Base-by-base conservation (phyloP, 1,140 invertebrate genomes). In the Lutraria rhynchaena region DNA sequence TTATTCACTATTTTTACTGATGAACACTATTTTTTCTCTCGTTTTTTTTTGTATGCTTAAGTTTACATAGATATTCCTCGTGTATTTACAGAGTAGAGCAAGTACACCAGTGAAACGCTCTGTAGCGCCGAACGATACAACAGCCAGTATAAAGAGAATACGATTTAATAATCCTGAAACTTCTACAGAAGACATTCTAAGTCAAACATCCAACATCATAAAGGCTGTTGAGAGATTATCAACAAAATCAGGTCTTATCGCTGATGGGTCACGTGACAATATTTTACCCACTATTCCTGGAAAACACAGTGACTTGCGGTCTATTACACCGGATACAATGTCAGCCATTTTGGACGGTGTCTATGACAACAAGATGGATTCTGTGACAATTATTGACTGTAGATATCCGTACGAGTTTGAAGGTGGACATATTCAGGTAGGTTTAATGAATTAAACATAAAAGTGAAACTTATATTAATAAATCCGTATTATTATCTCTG, bases 391-490 rank as follows among this genome's bases (percentile, higher is more conserved):
- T 37, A 91, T 94, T 60, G 93, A 93, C 89, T 93, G 90, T 87
- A 95, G 98, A 1, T 99, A 98, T 92, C 98, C 98, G 0, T 99
- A 99, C 90, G 98, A 99, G 92, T 99, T 93, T 90, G 95, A 97
- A 17, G 98, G 96, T n/a, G 98, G 98, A 0, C 98, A 99, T 90
- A 98, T 99, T 44, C 88, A 92, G 13, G 89, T 90, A 78, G 82
- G 78, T 63, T 51, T n/a, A n/a, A n/a, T n/a, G n/a, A n/a, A n/a
- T n/a, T n/a, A n/a, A n/a, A n/a, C n/a, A n/a, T n/a, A n/a, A n/a
- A n/a, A n/a, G n/a, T n/a, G n/a, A n/a, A n/a, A n/a, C n/a, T n/a
- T n/a, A n/a, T n/a, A n/a, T n/a, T n/a, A n/a, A n/a, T n/a, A n/a
- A n/a, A n/a, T n/a, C n/a, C n/a, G n/a, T n/a, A n/a, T n/a, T n/a